Evolutionary conservation across 2,797 vertebrate genomes (phyloP).

Genomic region (Cryptoprocta ferox): DNA sequence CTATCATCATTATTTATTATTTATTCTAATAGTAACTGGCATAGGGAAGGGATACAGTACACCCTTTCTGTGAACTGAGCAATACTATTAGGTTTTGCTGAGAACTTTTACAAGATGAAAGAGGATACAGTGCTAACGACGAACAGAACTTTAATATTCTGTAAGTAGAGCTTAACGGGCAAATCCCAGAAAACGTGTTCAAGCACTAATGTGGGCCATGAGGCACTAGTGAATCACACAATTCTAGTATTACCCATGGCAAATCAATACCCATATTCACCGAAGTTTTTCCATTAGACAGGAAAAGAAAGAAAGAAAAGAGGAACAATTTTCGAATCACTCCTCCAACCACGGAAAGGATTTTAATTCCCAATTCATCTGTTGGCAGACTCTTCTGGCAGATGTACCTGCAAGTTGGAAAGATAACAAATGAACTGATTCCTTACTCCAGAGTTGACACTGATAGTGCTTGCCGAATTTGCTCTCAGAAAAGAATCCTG

Average conservation of each 20-base stretch:
- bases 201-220: accelerated
- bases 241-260: background rate
- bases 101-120: background rate
- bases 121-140: background rate
- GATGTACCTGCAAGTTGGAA: conserved; percentile 78
- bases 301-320: conserved; percentile 59
- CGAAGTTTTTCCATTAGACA: background rate
- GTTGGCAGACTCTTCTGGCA: conserved; percentile 80
- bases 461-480: conserved; percentile 55
- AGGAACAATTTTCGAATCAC: conserved; percentile 50
- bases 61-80: background rate
- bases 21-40: background rate
- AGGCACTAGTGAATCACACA: background rate
- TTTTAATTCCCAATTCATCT: conserved; percentile 81
- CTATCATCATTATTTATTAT: background rate
- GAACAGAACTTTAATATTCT: background rate
- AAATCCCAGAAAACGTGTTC: background rate
- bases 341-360: conserved; percentile 72
- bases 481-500: conserved; percentile 65
- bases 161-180: background rate
- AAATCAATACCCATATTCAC: conserved; percentile 10
- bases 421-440: conserved; percentile 72
- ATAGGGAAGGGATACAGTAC: background rate
- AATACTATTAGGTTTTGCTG: background rate
- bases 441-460: conserved; percentile 66